Evolutionary conservation across 1,140 invertebrate genomes (phyloP).

Genomic region (Mizuhopecten yessoensis): DNA sequence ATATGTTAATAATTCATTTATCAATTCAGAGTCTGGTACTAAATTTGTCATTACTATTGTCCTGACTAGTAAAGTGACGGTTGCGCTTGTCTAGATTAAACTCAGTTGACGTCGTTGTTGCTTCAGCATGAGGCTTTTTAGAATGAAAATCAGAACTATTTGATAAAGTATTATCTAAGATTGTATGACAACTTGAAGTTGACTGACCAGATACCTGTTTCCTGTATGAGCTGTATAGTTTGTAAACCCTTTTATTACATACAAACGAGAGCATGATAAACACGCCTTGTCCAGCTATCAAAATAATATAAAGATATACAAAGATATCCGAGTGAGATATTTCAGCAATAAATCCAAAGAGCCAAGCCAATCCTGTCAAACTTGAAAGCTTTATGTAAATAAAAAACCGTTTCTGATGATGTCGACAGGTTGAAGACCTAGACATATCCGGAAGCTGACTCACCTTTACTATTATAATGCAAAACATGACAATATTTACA

Average conservation of each 20-base stretch:
- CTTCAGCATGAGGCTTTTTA: not conserved
- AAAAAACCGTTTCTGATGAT: constrained; percentile 42
- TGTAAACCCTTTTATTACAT: constrained; percentile 51
- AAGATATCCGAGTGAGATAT: not conserved
- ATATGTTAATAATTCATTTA: too few species aligned
- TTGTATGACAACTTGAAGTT: not conserved
- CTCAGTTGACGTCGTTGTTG: not conserved
- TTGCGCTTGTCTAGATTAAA: not conserved
- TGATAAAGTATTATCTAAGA: not conserved
- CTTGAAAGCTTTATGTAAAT: constrained; percentile 55
- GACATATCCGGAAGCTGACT: constrained; percentile 39
- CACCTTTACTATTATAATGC: constrained; percentile 42
- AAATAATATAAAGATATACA: constrained; percentile 48
- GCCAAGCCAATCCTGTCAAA: constrained; percentile 55
- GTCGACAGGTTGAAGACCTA: not conserved
- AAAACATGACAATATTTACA: constrained; percentile 48
- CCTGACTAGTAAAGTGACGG: too few species aligned
- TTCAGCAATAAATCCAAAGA: constrained; percentile 52
- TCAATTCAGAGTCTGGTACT: not conserved
- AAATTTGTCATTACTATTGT: not conserved
- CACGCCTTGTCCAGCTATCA: constrained; percentile 46
- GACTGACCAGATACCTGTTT: not conserved
- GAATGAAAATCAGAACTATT: not conserved
- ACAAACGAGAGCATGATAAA: constrained; percentile 56
- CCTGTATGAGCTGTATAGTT: not conserved